A percentile compares a stretch with the other conserved stretches of the same genome.
Evolutionary conservation across 2,888 invertebrate genomes (phyloP).

Genomic region (Rhorus exstirpatorius): DNA sequence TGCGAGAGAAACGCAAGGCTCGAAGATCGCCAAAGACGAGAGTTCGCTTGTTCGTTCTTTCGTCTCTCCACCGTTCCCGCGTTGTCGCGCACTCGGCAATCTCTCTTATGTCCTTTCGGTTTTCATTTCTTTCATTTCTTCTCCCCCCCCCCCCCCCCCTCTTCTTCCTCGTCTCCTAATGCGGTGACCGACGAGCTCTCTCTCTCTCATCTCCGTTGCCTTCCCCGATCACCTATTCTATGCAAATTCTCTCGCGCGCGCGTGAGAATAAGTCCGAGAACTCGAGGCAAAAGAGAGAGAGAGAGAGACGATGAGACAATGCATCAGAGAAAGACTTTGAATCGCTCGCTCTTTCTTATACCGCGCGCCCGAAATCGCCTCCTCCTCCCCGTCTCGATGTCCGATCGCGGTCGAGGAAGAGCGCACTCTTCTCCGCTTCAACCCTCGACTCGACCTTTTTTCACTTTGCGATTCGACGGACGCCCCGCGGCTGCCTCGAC

Average conservation of each 20-base stretch:
- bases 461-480: too few relatives aligned
- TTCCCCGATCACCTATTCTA: slow-evolving; percentile 67
- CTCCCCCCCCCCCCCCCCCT: slow-evolving; percentile 48
- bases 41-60: slow-evolving; percentile 42
- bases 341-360: slow-evolving; percentile 29
- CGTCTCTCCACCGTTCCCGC: slow-evolving; percentile 13
- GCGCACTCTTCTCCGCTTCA: too few relatives aligned
- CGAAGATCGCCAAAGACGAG: slow-evolving; percentile 20
- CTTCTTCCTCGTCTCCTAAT: slow-evolving; percentile 68
- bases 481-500: too few relatives aligned
- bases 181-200: slow-evolving; percentile 65
- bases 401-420: too few relatives aligned
- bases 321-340: slow-evolving; percentile 9
- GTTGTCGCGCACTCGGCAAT: slow-evolving; percentile 37
- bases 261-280: slow-evolving; percentile 67
- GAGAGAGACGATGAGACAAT: slow-evolving; percentile 54
- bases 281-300: slow-evolving; percentile 6
- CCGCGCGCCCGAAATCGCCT: slow-evolving; percentile 4
- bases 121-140: slow-evolving; percentile 29
- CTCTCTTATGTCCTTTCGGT: slow-evolving; percentile 22
- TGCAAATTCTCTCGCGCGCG: slow-evolving; percentile 69
- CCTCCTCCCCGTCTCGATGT: slow-evolving; percentile 36
- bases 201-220: slow-evolving; percentile 48
- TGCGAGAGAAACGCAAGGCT: slow-evolving; percentile 74
- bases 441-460: too few relatives aligned